Conservation (phyloP, 2,113 vertebrate species). For the Xiphorhynchus elegans region DNA sequence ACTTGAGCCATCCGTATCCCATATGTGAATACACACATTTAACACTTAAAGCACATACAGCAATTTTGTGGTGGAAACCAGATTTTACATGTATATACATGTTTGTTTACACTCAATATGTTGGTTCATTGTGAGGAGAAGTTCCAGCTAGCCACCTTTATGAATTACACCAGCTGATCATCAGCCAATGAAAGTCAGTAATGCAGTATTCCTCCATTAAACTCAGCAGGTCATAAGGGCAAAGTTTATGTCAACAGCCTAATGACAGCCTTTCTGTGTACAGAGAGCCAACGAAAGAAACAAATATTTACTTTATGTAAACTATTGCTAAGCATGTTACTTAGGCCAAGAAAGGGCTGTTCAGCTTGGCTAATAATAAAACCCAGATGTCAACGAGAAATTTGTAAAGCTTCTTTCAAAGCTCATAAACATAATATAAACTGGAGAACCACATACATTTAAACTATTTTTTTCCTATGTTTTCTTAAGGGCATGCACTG, state of each 20-base stretch:
- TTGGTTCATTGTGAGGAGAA: neutral
- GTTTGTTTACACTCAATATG: neutral
- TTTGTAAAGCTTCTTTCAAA: constrained; percentile 6
- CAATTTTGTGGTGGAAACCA: neutral
- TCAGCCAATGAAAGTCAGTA: neutral
- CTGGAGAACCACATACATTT: neutral
- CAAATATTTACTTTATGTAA: constrained; percentile 64
- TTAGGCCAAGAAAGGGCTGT: neutral
- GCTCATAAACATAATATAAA: neutral
- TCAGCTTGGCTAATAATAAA: constrained; percentile 33
- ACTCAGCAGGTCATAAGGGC: neutral
- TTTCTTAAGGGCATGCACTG: neutral
- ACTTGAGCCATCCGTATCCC: neutral
- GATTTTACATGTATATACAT: neutral
- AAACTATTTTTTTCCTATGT: neutral
- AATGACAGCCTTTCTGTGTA: neutral
- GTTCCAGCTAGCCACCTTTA: neutral
- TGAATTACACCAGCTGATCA: neutral
- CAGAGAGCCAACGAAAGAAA: constrained; percentile 17
- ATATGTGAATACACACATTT: neutral
- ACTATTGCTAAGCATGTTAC: constrained; percentile 30
- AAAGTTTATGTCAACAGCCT: constrained; percentile 41
- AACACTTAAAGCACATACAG: neutral
- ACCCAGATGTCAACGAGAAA: constrained; percentile 32
- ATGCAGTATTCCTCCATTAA: neutral